These are phyloP conservation scores for Calephelis nemesis DNA, from an alignment of 1,140 invertebrate genomes.

Conservation along the genomic window DNA sequence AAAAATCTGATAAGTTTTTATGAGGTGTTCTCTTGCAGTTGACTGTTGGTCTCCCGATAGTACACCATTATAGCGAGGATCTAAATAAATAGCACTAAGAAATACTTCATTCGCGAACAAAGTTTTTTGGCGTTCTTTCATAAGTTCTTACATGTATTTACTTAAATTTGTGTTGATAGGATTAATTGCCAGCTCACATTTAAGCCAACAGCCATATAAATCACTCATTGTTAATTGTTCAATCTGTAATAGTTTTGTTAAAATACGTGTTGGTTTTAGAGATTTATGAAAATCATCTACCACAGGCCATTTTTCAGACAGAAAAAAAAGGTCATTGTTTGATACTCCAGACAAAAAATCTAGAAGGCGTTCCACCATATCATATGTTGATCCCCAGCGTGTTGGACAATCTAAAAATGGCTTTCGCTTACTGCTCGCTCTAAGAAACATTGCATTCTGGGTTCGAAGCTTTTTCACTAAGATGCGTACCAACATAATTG, in stretches of 20 bases:
- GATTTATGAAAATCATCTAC: neutral
- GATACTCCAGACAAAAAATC: neutral
- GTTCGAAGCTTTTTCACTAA: constrained; percentile 1
- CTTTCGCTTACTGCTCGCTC: neutral
- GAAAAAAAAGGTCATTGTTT: neutral
- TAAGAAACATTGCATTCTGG: constrained; percentile 5
- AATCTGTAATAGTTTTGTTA: neutral
- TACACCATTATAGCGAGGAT: no score
- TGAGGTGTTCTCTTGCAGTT: no score
- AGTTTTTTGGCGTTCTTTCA: no score
- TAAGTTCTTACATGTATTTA: neutral
- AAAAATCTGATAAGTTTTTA: no score
- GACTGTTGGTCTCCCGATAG: no score
- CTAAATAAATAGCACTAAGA: no score
- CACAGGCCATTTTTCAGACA: neutral
- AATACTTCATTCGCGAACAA: no score
- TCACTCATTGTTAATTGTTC: neutral
- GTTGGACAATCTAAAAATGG: no score
- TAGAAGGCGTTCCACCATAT: constrained; percentile 3
- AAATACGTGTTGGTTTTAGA: neutral
- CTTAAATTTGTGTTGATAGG: neutral
- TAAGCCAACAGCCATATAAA: constrained; percentile 1
- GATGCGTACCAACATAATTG: neutral
- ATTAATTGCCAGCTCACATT: constrained; percentile 4
- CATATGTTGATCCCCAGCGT: no score